Conservation (phyloP, 2,888 invertebrate species). For the Cephus pulcher region DNA sequence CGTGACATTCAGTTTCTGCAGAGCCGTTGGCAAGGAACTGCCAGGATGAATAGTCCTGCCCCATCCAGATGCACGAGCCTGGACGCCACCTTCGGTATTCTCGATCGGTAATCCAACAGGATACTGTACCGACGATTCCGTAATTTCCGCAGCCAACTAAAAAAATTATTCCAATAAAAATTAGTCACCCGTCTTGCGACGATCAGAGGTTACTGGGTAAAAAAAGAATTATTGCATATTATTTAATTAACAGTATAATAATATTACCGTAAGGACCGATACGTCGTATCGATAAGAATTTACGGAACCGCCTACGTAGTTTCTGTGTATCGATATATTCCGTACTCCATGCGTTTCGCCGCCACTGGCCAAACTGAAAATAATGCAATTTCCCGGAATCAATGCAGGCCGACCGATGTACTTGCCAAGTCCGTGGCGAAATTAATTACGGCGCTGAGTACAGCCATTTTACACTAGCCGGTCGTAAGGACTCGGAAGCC, state of each 20-base stretch:
- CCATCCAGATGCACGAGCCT: slow-evolving; percentile 12
- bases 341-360: slow-evolving; percentile 7
- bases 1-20: slow-evolving; percentile 20
- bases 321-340: no score
- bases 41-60: slow-evolving; percentile 20
- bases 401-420: neutral
- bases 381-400: slow-evolving; percentile 37
- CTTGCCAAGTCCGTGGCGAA: no score
- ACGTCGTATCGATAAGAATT: no score
- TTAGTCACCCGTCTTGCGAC: no score
- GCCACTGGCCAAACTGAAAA: slow-evolving; percentile 37
- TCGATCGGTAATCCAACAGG: slow-evolving; percentile 11
- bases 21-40: slow-evolving; percentile 20
- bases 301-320: no score
- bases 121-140: slow-evolving; percentile 8
- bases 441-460: no score
- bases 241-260: no score
- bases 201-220: no score
- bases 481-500: no score
- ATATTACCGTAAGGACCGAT: no score
- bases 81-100: slow-evolving; percentile 3
- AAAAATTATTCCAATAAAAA: neutral
- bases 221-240: no score
- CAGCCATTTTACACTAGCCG: no score
- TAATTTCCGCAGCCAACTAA: slow-evolving; percentile 11